Evolutionary conservation across 2,888 invertebrate genomes (phyloP), one percentile per base, ranked within the genome.

Genomic region (Parochlus steinenii): DNA sequence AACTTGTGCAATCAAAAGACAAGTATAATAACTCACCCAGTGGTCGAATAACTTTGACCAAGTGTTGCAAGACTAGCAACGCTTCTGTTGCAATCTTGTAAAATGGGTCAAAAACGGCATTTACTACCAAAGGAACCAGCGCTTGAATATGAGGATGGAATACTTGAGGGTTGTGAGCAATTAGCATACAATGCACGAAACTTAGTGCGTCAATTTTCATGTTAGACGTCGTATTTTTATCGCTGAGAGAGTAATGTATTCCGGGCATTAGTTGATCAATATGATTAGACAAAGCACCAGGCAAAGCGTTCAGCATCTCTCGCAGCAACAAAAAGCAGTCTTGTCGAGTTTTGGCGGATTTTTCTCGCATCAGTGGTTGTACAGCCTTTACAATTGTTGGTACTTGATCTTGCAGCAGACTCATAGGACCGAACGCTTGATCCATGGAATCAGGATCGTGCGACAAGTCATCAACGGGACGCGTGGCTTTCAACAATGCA

Each of bases 21-120:
- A 18, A 24, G 10, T 16, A 8, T 14, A 23, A 33, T 17, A 11
- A 3, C 57, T 55, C 51, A 73, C 79, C 77, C 31, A 83, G 61
- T 1, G 92, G 92, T 17, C 89, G 69, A 50, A 95, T 85, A 31
- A 95, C 90, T 63, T 86, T 86, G 16, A 95, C 89, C 40, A 97
- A 65, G 43, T 90, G 86, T 55, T 95, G 93, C 41, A 93, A 65
- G 12, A 95, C 93, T 16, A 86, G 63, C 36, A 97, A 63, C 3
- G 95, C 95, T 57, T 97, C 97, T 0, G 95, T 93, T 2, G 92
- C 89, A 47, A 98, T 95, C 65, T 98, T 98, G 64, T 98, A 98
- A 64, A 98, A 98, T 28, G 80, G 78, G 65, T 98, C 98, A 34
- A 80, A 78, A 16, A 97, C 92, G 23, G 90, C 82, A 39, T 75